Base-by-base conservation (phyloP, 2,113 vertebrate genomes). In the Triplophysa tibetana region DNA sequence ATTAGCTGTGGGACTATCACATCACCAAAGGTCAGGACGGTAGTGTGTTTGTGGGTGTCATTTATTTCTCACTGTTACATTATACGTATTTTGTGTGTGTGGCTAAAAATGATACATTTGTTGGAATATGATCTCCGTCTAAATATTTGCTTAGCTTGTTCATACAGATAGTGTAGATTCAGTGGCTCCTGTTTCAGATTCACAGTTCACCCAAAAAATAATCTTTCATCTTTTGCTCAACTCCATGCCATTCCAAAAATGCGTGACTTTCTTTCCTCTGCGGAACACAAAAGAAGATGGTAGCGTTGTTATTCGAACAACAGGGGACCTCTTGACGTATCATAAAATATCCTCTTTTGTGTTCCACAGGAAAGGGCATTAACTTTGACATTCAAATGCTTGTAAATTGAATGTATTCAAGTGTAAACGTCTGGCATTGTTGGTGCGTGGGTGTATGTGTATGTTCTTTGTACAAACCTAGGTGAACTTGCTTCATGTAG, bases 401-500 rank as follows among this genome's bases (percentile, higher is more conserved):
- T 38, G 33, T 8, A 38, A 6, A 33, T 33, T 33, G 4, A 5
- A 38, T 38, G 33, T 38, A 8, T 38, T 38, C 33, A 38, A 45
- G 60, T 26, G 60, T 48, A 41, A 50, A 14, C 8, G 5, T 48
- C 8, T 9, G 1, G 23, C 19, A 33, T 26, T 11, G 48, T 8
- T 33, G 16, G 11, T 29, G 13, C 26, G 75, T 65, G 33, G 54
- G 29, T 54, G 60, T 54, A 13, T 29, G 29, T 54, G 60, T 54
- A 13, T 29, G 38, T 50, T 21, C 29, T 66, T 48, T 54, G 58
- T 60, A 89, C 93, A 69, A 82, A 99, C 98, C 98, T 86, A 98
- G 88, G 88, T 99, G 98, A 24, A 96, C 94, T 91, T 98, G 96
- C 75, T 93, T 93, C 64, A 99, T 95, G 26, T 94, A 98, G 67